Conservation (phyloP, 1,140 invertebrate genomes). For the Bicyclus anynana region DNA sequence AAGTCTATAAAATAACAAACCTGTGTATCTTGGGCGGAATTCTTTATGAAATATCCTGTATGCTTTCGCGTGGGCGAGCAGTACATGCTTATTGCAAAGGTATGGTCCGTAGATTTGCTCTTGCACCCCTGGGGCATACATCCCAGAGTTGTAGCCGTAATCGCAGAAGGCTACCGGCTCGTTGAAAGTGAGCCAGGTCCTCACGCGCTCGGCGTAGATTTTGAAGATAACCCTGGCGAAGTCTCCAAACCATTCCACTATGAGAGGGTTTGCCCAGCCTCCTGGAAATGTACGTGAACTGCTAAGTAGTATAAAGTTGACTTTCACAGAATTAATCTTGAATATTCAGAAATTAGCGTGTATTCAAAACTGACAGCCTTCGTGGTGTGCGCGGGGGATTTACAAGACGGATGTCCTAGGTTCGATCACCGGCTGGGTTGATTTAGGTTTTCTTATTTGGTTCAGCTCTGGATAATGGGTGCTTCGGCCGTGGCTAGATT, state of each 20-base stretch:
- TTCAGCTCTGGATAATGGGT: too few species aligned
- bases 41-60: constrained; percentile 77
- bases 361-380: too few species aligned
- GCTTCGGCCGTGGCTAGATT: too few species aligned
- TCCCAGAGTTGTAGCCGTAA: constrained; percentile 70
- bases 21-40: constrained; percentile 17
- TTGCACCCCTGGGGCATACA: constrained; percentile 65
- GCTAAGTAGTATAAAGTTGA: too few species aligned
- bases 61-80: constrained; percentile 79
- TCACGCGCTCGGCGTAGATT: constrained; percentile 79
- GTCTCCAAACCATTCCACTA: constrained; percentile 78
- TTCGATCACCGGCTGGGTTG: too few species aligned
- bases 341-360: too few species aligned
- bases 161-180: constrained; percentile 80
- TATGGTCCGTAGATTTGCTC: constrained; percentile 68
- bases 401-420: too few species aligned
- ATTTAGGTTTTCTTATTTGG: too few species aligned
- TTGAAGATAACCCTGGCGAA: constrained; percentile 77
- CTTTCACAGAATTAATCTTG: too few species aligned
- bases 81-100: constrained; percentile 75
- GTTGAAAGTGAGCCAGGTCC: constrained; percentile 82
- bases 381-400: too few species aligned
- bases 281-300: too few species aligned
- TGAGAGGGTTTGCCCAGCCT: constrained; percentile 80
- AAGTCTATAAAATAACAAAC: background rate